Base-by-base conservation (phyloP, 1,140 invertebrate genomes). In the Macrotrachela quadricornifera region DNA sequence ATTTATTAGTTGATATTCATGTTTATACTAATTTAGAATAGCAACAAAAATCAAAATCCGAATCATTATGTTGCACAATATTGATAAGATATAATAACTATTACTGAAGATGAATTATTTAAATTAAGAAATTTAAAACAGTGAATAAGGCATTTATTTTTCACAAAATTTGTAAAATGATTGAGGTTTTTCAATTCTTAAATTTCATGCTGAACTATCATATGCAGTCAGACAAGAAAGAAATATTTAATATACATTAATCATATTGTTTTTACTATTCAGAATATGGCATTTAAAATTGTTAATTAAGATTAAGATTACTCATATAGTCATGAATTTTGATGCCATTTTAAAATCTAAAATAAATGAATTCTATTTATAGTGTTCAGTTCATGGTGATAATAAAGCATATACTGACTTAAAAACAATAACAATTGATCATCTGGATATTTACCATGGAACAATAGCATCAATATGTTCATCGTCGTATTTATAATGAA, bases 301-400 rank as follows among this genome's bases (percentile, higher is more conserved):
- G 91, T 99, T 1, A 94, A 90, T 68, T 76, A 90, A 55, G 92
- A 97, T 73, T 97, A 91, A 92, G 92, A 99, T 69, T 92, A 91
- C 71, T 95, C 88, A 0, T 92, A 96, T 67, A 96, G 95, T 70
- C 74, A 87, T 55, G 92, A 92, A 36, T 97, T 95, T 70, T 75
- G 88, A 47, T 95, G 91, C 70, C 91, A 97, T 67, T 97, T 97
- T 72, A 86, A 95, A 63, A 96, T n/a, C n/a, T n/a, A n/a, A n/a
- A n/a, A n/a, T n/a, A n/a, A n/a, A n/a, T n/a, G n/a, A n/a, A n/a
- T n/a, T n/a, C n/a, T n/a, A n/a, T n/a, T n/a, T n/a, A n/a, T n/a
- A n/a, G n/a, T n/a, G n/a, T n/a, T n/a, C n/a, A n/a, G n/a, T n/a
- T n/a, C n/a, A n/a, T n/a, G n/a, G n/a, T n/a, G n/a, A n/a, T n/a